A percentile compares a stretch with the other conserved stretches of the same genome.
Conservation (phyloP, 2,113 vertebrate species). For the Pipa parva region DNA sequence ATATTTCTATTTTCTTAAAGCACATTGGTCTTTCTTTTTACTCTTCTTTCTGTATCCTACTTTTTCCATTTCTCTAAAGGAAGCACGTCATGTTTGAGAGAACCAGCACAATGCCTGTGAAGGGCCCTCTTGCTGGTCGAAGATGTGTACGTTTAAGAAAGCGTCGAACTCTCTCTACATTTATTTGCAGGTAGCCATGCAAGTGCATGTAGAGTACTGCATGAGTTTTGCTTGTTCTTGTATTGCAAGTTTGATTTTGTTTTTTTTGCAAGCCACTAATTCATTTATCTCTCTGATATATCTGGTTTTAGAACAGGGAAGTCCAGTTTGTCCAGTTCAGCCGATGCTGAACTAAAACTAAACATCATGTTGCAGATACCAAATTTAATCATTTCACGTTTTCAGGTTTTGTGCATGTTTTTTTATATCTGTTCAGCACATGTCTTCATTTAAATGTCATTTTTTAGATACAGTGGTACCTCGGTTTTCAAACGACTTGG, state of each 20-base stretch:
- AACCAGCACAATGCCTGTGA: slow-evolving; percentile 88
- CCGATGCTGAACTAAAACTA: too few species aligned
- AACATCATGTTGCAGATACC: too few species aligned
- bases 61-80: slow-evolving; percentile 61
- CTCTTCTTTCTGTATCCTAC: slow-evolving; percentile 21
- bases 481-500: too few species aligned
- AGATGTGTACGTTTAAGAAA: slow-evolving; percentile 76
- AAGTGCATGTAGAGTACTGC: slow-evolving; percentile 32
- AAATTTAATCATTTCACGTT: too few species aligned
- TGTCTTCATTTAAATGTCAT: too few species aligned
- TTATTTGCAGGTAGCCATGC: slow-evolving; percentile 84
- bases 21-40: slow-evolving; percentile 31
- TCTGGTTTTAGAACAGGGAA: too few species aligned
- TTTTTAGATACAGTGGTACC: too few species aligned
- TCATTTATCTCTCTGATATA: not conserved
- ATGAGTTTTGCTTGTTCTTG: slow-evolving; percentile 10
- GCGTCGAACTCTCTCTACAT: slow-evolving; percentile 85
- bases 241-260: too few species aligned
- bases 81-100: slow-evolving; percentile 88
- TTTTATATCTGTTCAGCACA: too few species aligned
- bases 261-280: not conserved
- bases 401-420: too few species aligned
- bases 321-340: too few species aligned
- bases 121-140: slow-evolving; percentile 75
- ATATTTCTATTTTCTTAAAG: slow-evolving; percentile 7